A percentile compares a stretch with the other conserved stretches of the same genome.
These are phyloP conservation scores for Tylochromis polylepis DNA, from an alignment of 2,113 vertebrate genomes.

Conservation along the genomic window DNA sequence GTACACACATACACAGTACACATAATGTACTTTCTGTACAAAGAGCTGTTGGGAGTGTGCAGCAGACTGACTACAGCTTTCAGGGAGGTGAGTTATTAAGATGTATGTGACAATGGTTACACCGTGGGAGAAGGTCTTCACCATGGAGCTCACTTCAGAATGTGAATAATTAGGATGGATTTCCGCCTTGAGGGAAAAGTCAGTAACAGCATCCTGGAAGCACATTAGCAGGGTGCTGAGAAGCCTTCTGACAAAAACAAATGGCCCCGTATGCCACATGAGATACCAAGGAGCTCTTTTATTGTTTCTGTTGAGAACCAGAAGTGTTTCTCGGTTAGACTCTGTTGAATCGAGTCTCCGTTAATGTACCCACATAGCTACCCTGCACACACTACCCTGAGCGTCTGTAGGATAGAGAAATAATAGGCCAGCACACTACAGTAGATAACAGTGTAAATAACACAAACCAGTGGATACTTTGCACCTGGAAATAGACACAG, in stretches of 20 bases:
- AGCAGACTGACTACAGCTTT: constrained; percentile 42
- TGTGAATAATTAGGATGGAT: constrained; percentile 72
- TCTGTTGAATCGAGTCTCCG: not conserved
- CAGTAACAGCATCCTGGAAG: constrained; percentile 55
- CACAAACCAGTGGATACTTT: not conserved
- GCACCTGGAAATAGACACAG: not conserved
- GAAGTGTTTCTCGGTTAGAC: constrained; percentile 31
- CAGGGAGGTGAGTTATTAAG: constrained; percentile 65
- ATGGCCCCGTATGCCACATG: constrained; percentile 54
- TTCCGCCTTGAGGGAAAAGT: constrained; percentile 41
- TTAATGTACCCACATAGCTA: not conserved
- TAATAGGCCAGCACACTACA: not conserved
- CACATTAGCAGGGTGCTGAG: constrained; percentile 64
- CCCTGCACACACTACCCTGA: not conserved
- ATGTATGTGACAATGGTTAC: constrained; percentile 57
- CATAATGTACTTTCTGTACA: not conserved
- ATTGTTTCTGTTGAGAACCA: constrained; percentile 40
- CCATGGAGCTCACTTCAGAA: constrained; percentile 52
- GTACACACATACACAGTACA: not conserved
- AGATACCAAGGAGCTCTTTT: constrained; percentile 46
- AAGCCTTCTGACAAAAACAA: constrained; percentile 66
- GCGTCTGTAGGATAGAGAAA: not conserved
- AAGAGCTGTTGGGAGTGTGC: not conserved
- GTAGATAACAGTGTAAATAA: not conserved
- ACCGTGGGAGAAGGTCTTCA: constrained; percentile 61